phyloP scores from a whole-genome alignment of 2,888 invertebrate genomes.

The Noctua pronuba region DNA sequence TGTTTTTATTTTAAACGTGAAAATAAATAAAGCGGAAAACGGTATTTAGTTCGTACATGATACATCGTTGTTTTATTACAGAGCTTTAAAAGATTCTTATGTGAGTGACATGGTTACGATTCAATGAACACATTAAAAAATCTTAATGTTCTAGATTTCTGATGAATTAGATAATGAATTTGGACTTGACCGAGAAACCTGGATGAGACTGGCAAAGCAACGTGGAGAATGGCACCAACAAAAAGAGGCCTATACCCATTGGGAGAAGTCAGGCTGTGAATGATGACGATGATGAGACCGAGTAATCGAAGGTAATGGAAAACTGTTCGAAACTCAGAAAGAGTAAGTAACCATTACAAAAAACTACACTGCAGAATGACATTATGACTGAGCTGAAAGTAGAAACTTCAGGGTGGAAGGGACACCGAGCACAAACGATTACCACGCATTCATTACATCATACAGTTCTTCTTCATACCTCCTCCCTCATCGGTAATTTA shows the following conservation, averaged over 20 bases:
- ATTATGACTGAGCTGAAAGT: background rate
- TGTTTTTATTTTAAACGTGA: slow-evolving; percentile 34
- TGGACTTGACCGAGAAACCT: background rate
- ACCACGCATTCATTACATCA: no score
- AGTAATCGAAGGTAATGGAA: background rate
- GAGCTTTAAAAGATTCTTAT: background rate
- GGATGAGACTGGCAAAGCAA: background rate
- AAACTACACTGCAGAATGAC: background rate
- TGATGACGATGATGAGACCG: background rate
- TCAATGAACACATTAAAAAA: background rate
- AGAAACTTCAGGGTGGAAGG: background rate
- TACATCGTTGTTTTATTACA: slow-evolving; percentile 22
- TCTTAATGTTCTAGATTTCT: background rate
- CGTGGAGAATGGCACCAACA: background rate
- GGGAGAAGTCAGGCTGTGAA: background rate
- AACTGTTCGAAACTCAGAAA: background rate
- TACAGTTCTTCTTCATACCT: no score
- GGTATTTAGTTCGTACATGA: slow-evolving; percentile 34
- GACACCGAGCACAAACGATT: no score
- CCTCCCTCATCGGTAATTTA: no score
- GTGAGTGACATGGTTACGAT: slow-evolving; percentile 26
- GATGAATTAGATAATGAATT: background rate
- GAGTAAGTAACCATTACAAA: background rate
- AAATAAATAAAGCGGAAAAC: slow-evolving; percentile 45
- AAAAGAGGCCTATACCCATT: background rate